phyloP scores from a whole-genome alignment of 2,888 invertebrate genomes.

The Corythucha ciliata region DNA sequence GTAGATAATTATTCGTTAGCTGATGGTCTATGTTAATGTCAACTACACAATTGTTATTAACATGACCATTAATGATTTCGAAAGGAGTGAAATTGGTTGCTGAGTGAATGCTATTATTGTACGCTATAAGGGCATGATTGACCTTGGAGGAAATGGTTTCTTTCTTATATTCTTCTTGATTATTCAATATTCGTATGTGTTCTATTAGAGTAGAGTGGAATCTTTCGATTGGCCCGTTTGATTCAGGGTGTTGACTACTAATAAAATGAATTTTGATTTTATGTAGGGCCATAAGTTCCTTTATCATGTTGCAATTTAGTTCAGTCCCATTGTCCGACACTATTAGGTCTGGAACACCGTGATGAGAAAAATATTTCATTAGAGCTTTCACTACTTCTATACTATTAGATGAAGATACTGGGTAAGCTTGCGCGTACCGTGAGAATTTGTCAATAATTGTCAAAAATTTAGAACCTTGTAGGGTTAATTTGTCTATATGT shows the following conservation, averaged over 20 bases:
- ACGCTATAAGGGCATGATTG: slow-evolving; percentile 16
- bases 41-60: neutral
- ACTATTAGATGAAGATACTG: slow-evolving; percentile 2
- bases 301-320: slow-evolving; percentile 13
- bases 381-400: slow-evolving; percentile 18
- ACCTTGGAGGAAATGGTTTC: slow-evolving; percentile 6
- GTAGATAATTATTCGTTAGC: slow-evolving; percentile 7
- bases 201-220: slow-evolving; percentile 20
- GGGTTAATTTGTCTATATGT: slow-evolving; percentile 13
- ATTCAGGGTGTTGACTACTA: slow-evolving; percentile 17
- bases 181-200: slow-evolving; percentile 18
- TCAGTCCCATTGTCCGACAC: slow-evolving; percentile 17
- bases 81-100: slow-evolving; percentile 4
- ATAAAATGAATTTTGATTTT: slow-evolving; percentile 20
- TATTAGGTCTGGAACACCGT: slow-evolving; percentile 14
- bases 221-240: slow-evolving; percentile 11
- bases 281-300: slow-evolving; percentile 16
- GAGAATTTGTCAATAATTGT: slow-evolving; percentile 22
- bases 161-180: slow-evolving; percentile 2
- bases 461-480: slow-evolving; percentile 18
- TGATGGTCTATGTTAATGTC: slow-evolving; percentile 4
- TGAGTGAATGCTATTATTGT: slow-evolving; percentile 19
- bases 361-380: slow-evolving; percentile 6
- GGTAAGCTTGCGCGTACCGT: slow-evolving; percentile 20
- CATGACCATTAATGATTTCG: slow-evolving; percentile 9